Evolutionary conservation across 2,888 invertebrate species (phyloP).

Genomic region (Matsumyia berberina): DNA sequence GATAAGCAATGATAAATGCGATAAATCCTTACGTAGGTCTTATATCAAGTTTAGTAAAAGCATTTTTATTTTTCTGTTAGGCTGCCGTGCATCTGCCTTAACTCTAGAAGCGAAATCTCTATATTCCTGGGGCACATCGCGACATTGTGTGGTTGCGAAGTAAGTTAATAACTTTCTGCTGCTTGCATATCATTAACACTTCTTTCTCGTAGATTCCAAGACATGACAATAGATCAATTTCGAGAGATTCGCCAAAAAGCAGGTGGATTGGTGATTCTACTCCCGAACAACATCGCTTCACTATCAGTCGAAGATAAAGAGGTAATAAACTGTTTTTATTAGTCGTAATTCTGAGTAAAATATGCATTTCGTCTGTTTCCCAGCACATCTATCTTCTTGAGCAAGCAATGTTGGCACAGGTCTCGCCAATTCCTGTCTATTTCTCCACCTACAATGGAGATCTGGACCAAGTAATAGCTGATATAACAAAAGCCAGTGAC

Average conservation of each 20-base stretch:
- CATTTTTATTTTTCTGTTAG: constrained; percentile 84
- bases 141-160: constrained; percentile 94
- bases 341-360: background rate
- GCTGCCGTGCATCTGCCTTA: constrained; percentile 93
- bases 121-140: constrained; percentile 92
- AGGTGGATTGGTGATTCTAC: constrained; percentile 93
- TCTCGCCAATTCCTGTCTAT: constrained; percentile 94
- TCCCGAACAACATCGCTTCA: constrained; percentile 89
- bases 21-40: constrained; percentile 23
- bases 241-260: constrained; percentile 91
- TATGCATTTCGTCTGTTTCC: constrained; percentile 1
- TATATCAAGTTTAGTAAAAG: background rate
- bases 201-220: constrained; percentile 86
- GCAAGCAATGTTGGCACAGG: constrained; percentile 91
- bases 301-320: constrained; percentile 89
- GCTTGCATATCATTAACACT: background rate
- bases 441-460: constrained; percentile 91
- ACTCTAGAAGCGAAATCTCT: constrained; percentile 95
- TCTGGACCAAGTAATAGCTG: constrained; percentile 90
- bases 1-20: constrained; percentile 46
- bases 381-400: constrained; percentile 92
- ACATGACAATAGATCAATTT: constrained; percentile 91
- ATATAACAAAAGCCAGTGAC: constrained; percentile 86
- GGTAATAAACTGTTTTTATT: constrained; percentile 83
- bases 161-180: constrained; percentile 73